A percentile compares a stretch with the other conserved stretches of the same genome.
Conservation (phyloP, 2,888 invertebrate species). For the Plebejus melissa region DNA sequence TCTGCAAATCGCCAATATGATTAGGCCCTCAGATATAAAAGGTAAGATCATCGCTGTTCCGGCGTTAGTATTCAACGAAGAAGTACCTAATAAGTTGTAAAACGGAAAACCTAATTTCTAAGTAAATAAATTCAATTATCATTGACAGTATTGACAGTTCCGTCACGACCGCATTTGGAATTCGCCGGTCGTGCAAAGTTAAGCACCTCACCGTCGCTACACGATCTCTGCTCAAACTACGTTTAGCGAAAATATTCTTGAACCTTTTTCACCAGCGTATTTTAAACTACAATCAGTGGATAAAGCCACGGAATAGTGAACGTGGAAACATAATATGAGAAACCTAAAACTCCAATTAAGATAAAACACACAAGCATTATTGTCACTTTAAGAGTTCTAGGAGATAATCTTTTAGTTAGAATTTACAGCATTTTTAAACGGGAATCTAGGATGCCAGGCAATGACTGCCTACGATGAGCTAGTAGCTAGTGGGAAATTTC, state of each 20-base stretch:
- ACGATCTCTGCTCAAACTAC: constrained; percentile 12
- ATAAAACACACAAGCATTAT: too few relatives aligned
- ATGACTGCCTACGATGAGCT: too few relatives aligned
- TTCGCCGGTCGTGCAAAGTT: constrained; percentile 54
- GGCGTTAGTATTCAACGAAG: neutral
- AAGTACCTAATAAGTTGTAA: neutral
- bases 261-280: constrained; percentile 3
- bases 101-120: constrained; percentile 5
- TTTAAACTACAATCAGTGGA: neutral
- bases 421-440: too few relatives aligned
- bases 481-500: too few relatives aligned
- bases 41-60: neutral
- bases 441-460: too few relatives aligned
- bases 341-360: too few relatives aligned
- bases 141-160: constrained; percentile 50
- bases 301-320: too few relatives aligned
- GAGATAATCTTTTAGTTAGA: too few relatives aligned
- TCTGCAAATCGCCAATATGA: neutral
- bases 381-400: too few relatives aligned
- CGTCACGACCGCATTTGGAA: constrained; percentile 59
- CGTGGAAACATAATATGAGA: too few relatives aligned
- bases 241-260: constrained; percentile 23
- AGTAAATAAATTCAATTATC: constrained; percentile 40
- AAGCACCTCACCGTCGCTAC: constrained; percentile 46
- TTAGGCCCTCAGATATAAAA: too few relatives aligned